phyloP scores from a whole-genome alignment of 92 coral and sea anemone species.

The Isaurus tuberculatus region DNA sequence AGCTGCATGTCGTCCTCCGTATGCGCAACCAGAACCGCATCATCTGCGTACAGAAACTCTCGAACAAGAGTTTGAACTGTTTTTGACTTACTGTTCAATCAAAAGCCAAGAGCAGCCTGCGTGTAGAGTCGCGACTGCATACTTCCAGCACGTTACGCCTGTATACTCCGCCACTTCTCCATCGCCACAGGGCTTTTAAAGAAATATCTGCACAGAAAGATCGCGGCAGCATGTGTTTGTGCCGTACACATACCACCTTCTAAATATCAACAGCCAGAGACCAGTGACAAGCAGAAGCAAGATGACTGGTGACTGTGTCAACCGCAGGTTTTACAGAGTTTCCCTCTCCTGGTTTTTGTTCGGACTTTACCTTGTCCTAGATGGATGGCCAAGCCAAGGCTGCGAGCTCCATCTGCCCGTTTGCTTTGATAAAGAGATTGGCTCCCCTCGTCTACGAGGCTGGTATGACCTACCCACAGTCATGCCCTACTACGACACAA shows the following conservation, averaged over 20 bases:
- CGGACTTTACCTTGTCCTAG: slow-evolving; percentile 7
- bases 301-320: slow-evolving; percentile 28
- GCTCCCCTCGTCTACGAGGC: slow-evolving; percentile 8
- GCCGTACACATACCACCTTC: too few relatives aligned
- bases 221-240: slow-evolving; percentile 31
- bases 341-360: neutral
- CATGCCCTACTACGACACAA: too few relatives aligned
- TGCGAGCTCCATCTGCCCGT: slow-evolving; percentile 3
- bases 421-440: neutral
- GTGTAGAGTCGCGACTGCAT: neutral
- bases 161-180: slow-evolving; percentile 33
- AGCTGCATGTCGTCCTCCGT: too few relatives aligned
- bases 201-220: neutral
- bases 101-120: too few relatives aligned
- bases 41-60: too few relatives aligned
- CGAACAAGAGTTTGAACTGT: too few relatives aligned
- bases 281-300: slow-evolving; percentile 22
- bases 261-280: neutral
- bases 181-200: slow-evolving; percentile 26
- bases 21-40: too few relatives aligned
- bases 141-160: slow-evolving; percentile 43
- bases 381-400: slow-evolving; percentile 3
- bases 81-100: too few relatives aligned
- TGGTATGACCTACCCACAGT: slow-evolving; percentile 9
- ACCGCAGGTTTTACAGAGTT: too few relatives aligned